A percentile compares a stretch with the other conserved stretches of the same genome.
These are phyloP conservation scores for Matsumurasca onukii DNA, from an alignment of 1,140 invertebrate genomes.

Conservation along the genomic window DNA sequence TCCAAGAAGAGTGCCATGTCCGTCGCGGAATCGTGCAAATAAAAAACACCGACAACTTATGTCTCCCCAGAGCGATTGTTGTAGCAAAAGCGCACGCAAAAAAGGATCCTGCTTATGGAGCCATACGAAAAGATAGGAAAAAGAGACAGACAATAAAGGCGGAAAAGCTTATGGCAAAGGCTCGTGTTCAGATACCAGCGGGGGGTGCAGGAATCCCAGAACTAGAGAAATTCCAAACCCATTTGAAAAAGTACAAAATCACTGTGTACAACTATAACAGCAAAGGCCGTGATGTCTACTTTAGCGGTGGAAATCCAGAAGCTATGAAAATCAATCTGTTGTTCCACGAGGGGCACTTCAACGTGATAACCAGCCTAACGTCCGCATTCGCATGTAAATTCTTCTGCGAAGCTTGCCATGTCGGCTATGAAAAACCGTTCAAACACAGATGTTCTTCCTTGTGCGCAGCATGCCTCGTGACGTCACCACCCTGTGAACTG, in stretches of 20 bases:
- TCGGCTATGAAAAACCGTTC: neutral
- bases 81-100: constrained; percentile 10
- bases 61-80: no score
- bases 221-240: constrained; percentile 8
- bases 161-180: neutral
- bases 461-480: neutral
- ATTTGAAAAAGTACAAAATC: constrained; percentile 13
- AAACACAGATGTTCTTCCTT: neutral
- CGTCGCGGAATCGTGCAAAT: constrained; percentile 9
- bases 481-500: neutral
- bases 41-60: constrained; percentile 14
- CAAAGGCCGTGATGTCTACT: neutral
- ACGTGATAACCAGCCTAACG: constrained; percentile 20
- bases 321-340: constrained; percentile 9
- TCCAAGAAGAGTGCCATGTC: constrained; percentile 4
- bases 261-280: constrained; percentile 11
- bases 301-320: neutral
- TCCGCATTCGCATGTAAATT: constrained; percentile 3
- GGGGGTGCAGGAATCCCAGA: no score
- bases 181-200: neutral
- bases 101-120: neutral
- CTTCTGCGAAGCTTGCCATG: constrained; percentile 16
- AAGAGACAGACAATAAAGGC: neutral
- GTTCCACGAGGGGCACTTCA: constrained; percentile 9
- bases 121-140: neutral